A percentile compares a stretch with the other conserved stretches of the same genome.
Conservation (phyloP, 2,888 invertebrate genomes). For the Onchidella celtica region DNA sequence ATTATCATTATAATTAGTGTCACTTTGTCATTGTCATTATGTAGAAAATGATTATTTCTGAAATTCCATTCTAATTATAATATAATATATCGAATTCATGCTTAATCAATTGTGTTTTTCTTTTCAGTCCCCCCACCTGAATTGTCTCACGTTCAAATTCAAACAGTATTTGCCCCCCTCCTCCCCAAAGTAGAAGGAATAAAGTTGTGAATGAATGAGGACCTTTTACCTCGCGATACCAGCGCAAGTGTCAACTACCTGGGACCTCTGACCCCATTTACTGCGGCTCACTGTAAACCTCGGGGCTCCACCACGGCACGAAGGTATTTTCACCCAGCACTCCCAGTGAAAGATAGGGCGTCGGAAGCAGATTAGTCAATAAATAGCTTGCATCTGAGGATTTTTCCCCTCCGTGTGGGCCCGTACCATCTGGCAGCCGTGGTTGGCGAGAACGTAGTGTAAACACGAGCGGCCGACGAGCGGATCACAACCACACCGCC, state of each 20-base stretch:
- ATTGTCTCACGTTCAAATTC: background rate
- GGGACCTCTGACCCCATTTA: background rate
- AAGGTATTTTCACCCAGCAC: slow-evolving; percentile 51
- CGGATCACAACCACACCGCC: slow-evolving; percentile 29
- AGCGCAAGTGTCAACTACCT: background rate
- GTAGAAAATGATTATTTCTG: too few species aligned
- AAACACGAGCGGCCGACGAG: slow-evolving; percentile 40
- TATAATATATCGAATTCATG: too few species aligned
- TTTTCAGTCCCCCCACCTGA: background rate
- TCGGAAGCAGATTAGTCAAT: slow-evolving; percentile 76
- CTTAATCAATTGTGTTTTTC: too few species aligned
- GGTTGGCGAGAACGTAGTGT: slow-evolving; percentile 28
- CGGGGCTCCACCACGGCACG: slow-evolving; percentile 53
- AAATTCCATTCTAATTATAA: too few species aligned
- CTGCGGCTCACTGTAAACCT: slow-evolving; percentile 20
- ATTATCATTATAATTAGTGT: too few species aligned
- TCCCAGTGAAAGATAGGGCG: slow-evolving; percentile 64
- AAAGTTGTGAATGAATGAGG: too few species aligned
- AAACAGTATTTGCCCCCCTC: background rate
- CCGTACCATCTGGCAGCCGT: slow-evolving; percentile 73
- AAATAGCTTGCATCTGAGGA: slow-evolving; percentile 75
- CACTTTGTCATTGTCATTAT: too few species aligned
- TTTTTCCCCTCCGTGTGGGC: slow-evolving; percentile 64
- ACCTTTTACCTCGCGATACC: too few species aligned
- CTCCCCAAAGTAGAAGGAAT: too few species aligned